Evolutionary conservation across 1,140 invertebrate genomes (phyloP).

Genomic region (Philotrypesis tridentata): DNA sequence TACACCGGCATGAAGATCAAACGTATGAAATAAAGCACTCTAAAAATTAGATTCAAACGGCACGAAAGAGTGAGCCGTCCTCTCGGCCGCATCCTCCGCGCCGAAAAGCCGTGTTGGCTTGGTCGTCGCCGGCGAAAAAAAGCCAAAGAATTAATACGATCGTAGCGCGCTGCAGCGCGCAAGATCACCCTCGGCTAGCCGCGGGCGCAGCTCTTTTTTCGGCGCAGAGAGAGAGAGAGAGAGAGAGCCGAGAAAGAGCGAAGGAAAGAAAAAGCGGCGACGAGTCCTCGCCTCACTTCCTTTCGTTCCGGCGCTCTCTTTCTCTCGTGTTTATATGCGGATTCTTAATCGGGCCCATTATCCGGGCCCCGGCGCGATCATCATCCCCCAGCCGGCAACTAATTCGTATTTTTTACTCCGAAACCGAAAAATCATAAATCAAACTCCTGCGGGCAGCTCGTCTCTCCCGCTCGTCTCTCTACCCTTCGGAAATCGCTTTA

Average conservation of each 20-base stretch:
- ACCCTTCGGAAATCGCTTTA: conserved; percentile 27
- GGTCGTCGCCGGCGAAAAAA: background rate
- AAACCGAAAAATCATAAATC: conserved; percentile 63
- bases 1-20: too few relatives aligned
- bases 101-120: background rate
- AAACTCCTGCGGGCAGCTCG: conserved; percentile 53
- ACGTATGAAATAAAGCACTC: background rate
- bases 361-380: conserved; percentile 53
- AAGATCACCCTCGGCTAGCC: conserved; percentile 34
- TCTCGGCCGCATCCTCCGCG: background rate
- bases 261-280: background rate
- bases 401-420: conserved; percentile 61
- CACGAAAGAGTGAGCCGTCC: background rate
- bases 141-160: conserved; percentile 40
- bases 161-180: background rate
- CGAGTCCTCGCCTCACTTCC: conserved; percentile 28
- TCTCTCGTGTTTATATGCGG: conserved; percentile 49
- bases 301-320: conserved; percentile 37
- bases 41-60: conserved; percentile 31
- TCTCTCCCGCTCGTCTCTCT: too few relatives aligned
- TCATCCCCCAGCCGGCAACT: conserved; percentile 56
- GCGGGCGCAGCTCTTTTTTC: conserved; percentile 22
- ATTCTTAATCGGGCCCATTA: conserved; percentile 63
- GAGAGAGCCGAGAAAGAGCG: background rate
- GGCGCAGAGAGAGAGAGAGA: too few relatives aligned